Conservation (phyloP, 2,113 vertebrate species). For the Typhlomys cinereus region DNA sequence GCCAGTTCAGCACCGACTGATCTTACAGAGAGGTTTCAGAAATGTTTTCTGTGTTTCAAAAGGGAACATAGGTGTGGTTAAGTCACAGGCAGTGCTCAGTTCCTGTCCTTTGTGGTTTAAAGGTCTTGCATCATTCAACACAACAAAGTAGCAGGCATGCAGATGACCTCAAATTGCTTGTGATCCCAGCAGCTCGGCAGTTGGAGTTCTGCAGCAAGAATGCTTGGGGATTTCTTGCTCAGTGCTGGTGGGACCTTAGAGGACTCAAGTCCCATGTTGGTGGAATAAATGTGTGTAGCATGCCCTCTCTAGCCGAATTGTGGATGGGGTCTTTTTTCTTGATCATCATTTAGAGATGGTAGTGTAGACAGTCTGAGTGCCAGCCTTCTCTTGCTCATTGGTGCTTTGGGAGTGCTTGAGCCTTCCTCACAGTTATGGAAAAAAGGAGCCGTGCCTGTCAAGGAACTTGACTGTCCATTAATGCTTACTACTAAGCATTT, state of each 20-base stretch:
- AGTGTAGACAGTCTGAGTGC: not conserved
- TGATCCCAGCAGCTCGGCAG: slow-evolving; percentile 30
- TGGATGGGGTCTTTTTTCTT: not conserved
- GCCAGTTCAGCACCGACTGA: slow-evolving; percentile 56
- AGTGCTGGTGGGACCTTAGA: not conserved
- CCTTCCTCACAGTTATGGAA: not conserved
- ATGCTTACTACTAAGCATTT: not conserved
- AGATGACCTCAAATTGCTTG: slow-evolving; percentile 49
- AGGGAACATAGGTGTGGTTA: slow-evolving; percentile 70
- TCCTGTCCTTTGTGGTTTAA: slow-evolving; percentile 77
- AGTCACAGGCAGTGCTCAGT: slow-evolving; percentile 58
- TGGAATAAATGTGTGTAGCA: not conserved
- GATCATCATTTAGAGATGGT: not conserved
- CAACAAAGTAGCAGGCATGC: slow-evolving; percentile 57
- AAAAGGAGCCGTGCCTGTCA: not conserved
- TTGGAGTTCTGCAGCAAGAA: slow-evolving; percentile 15
- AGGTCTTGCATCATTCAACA: slow-evolving; percentile 70
- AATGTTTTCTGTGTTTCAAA: slow-evolving; percentile 61
- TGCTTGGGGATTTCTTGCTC: slow-evolving; percentile 9
- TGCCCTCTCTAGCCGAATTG: not conserved
- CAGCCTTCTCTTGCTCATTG: not conserved
- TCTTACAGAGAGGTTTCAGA: slow-evolving; percentile 60
- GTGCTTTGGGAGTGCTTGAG: not conserved
- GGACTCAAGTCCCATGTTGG: not conserved
- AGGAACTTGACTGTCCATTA: not conserved